Evolutionary conservation across 2,797 vertebrate genomes (phyloP), one percentile per base, ranked within the genome.

Genomic region (Mastacembelus armatus): DNA sequence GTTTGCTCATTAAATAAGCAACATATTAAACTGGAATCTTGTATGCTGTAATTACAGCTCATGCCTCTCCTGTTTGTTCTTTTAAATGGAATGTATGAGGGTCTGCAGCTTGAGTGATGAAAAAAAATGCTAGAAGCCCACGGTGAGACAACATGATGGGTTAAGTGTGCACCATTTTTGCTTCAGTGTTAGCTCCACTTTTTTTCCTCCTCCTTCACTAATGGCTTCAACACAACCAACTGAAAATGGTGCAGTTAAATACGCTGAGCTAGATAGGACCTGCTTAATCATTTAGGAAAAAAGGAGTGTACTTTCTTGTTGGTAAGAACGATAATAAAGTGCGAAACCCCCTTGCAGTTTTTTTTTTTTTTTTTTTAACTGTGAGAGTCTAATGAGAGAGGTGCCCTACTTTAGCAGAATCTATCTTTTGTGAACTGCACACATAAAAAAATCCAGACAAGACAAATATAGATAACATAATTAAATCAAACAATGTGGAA

Each of bases 391-490:
- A 91, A 93, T 88, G 80, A 88, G 87, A 82, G 81, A 85, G 74
- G 77, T 92, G 91, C 52, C 87, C 88, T 91, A 90, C 83, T 91
- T 92, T 83, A 81, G 88, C 84, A 82, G 77, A 88, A 74, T 85
- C 56, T 77, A 78, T 72, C 72, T 85, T 80, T 84, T 85, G 85
- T 81, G 74, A 74, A 65, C 70, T 16, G 11, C 60, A 49, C 72
- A 77, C 75, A 77, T 75, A 77, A 44, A 70, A 69, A 84, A 87
- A 76, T 81, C 48, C 66, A 81, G 81, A 86, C 74, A 86, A 85
- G 86, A 86, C 87, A 91, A 89, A 91, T 87, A 91, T 88, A 89
- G 83, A 91, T 84, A 87, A 82, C 83, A 86, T 86, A 86, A 89
- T 91, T 90, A 88, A 89, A 91, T 87, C 79, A 89, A 90, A 85